phyloP scores from a whole-genome alignment of 2,113 vertebrate genomes.

The Apus apus region DNA sequence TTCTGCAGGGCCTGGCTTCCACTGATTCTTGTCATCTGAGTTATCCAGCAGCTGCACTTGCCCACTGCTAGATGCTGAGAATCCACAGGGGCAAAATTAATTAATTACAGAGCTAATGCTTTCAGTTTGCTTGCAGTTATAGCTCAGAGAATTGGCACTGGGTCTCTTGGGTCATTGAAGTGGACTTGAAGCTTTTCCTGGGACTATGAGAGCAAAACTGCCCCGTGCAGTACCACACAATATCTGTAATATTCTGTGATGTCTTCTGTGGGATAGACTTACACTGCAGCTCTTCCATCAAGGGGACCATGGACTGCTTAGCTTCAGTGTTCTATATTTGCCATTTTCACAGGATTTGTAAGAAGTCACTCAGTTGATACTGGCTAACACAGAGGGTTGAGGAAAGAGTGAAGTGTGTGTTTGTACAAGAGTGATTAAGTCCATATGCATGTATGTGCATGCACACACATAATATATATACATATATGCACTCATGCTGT shows the following conservation, averaged over 20 bases:
- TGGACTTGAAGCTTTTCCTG: background rate
- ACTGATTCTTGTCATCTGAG: rapidly evolving
- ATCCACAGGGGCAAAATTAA: background rate
- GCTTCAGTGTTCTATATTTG: background rate
- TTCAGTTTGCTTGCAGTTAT: background rate
- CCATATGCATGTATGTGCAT: too few relatives aligned
- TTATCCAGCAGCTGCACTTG: background rate
- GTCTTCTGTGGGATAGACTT: background rate
- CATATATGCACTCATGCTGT: too few relatives aligned
- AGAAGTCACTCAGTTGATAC: background rate
- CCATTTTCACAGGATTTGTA: background rate
- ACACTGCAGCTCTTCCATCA: background rate
- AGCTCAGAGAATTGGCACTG: background rate
- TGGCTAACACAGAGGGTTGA: background rate
- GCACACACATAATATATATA: too few relatives aligned
- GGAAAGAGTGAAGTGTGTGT: background rate
- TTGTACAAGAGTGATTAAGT: background rate
- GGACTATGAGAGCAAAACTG: background rate
- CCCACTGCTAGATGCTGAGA: background rate
- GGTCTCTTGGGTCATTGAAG: background rate
- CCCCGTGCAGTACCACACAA: background rate
- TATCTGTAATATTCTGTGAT: background rate
- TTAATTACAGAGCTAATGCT: background rate
- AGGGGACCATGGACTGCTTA: background rate
- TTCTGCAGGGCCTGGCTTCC: background rate